phyloP scores from a whole-genome alignment of 2,888 invertebrate species.

The Physocephala rufipes region DNA sequence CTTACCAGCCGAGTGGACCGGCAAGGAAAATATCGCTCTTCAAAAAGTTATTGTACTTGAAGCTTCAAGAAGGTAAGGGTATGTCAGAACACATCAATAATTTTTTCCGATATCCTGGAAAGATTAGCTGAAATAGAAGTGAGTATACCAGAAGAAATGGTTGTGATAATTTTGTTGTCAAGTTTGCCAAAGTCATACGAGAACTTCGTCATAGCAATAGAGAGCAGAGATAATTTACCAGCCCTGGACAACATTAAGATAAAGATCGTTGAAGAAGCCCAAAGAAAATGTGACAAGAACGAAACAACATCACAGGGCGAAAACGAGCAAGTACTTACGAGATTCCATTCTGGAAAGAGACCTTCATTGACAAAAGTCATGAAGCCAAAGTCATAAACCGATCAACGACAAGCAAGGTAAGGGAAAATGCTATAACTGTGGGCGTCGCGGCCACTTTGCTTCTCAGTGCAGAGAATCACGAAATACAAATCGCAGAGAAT shows the following conservation, averaged over 20 bases:
- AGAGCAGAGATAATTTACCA: background rate
- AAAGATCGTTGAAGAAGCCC: background rate
- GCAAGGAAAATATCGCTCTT: slow-evolving; percentile 6
- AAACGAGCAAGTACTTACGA: too few relatives aligned
- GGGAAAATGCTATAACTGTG: too few relatives aligned
- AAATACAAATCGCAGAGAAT: too few relatives aligned
- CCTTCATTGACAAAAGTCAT: too few relatives aligned
- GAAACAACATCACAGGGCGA: background rate
- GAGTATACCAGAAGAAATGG: slow-evolving; percentile 1
- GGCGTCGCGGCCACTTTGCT: too few relatives aligned
- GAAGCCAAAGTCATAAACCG: too few relatives aligned
- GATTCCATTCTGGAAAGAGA: too few relatives aligned
- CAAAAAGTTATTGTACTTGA: background rate
- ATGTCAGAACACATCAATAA: slow-evolving; percentile 2
- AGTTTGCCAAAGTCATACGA: slow-evolving; percentile 2
- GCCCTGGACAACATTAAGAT: background rate
- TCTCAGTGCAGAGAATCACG: too few relatives aligned
- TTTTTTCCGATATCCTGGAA: background rate
- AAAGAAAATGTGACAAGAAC: background rate
- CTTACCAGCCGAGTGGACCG: slow-evolving; percentile 12
- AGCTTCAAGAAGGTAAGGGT: background rate
- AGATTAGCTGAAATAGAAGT: background rate
- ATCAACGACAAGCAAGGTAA: too few relatives aligned
- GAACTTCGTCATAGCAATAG: slow-evolving; percentile 10
- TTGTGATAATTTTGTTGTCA: slow-evolving; percentile 1